Evolutionary conservation across 2,113 vertebrate genomes (phyloP).

Genomic region (Suncus etruscus): DNA sequence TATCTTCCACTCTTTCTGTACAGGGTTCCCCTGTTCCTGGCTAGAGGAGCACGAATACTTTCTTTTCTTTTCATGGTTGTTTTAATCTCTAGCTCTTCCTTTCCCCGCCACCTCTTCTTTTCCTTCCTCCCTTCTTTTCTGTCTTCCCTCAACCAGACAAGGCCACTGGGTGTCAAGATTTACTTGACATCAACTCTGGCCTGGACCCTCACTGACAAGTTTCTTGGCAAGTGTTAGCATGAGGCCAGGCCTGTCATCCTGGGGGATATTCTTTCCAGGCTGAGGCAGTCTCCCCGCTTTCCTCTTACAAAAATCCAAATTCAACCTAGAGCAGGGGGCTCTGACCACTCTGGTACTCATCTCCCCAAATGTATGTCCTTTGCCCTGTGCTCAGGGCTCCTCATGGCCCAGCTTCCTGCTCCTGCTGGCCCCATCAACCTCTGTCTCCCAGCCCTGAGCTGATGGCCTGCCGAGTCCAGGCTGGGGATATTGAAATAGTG

Average conservation of each 20-base stretch:
- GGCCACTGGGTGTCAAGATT: too few species aligned
- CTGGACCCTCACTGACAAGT: slow-evolving; percentile 34
- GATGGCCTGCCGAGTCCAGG: slow-evolving; percentile 17
- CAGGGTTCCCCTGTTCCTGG: not conserved
- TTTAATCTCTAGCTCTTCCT: too few species aligned
- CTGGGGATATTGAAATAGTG: slow-evolving; percentile 65
- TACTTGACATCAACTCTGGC: too few species aligned
- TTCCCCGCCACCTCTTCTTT: rapidly evolving
- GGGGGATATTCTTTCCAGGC: slow-evolving; percentile 36
- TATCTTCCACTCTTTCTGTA: not conserved
- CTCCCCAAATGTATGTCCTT: slow-evolving; percentile 43
- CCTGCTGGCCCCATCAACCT: slow-evolving; percentile 48
- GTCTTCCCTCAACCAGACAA: not conserved
- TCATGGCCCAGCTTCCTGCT: not conserved
- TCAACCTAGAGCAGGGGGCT: slow-evolving; percentile 62
- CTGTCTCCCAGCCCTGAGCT: slow-evolving; percentile 33
- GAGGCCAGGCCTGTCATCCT: not conserved
- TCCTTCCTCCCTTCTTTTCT: too few species aligned
- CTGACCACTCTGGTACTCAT: slow-evolving; percentile 19
- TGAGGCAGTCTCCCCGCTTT: slow-evolving; percentile 50
- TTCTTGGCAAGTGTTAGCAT: slow-evolving; percentile 30
- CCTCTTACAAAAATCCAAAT: slow-evolving; percentile 45
- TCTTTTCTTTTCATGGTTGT: not conserved
- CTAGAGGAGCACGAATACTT: not conserved
- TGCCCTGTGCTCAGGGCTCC: not conserved